phyloP scores from a whole-genome alignment of 2,888 invertebrate species.

The Notodonta dromedarius region DNA sequence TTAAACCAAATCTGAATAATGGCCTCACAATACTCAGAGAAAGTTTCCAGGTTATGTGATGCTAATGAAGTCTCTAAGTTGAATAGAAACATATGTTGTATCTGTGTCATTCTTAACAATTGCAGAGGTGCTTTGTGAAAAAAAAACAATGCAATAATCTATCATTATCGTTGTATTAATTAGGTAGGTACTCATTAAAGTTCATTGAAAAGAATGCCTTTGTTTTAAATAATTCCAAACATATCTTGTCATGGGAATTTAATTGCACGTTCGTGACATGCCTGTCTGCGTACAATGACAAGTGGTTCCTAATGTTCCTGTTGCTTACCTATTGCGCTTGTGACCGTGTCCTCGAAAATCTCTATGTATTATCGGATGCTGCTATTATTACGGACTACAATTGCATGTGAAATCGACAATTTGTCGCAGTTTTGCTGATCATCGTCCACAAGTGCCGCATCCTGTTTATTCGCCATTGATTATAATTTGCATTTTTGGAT shows the following conservation, averaged over 20 bases:
- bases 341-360: conserved; percentile 42
- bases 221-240: conserved; percentile 26
- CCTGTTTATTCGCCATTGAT: conserved; percentile 60
- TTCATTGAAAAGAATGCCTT: conserved; percentile 24
- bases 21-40: not conserved
- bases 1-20: too few species aligned
- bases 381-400: conserved; percentile 43
- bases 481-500: conserved; percentile 43
- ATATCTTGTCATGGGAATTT: conserved; percentile 24
- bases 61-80: not conserved
- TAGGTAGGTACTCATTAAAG: conserved; percentile 21
- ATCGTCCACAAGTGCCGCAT: conserved; percentile 61
- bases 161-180: conserved; percentile 14
- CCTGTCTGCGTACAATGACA: conserved; percentile 19
- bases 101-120: not conserved
- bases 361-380: conserved; percentile 47
- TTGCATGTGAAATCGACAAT: conserved; percentile 57
- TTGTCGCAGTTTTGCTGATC: conserved; percentile 60
- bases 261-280: conserved; percentile 18
- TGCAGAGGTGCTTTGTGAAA: not conserved
- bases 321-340: conserved; percentile 27
- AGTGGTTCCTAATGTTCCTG: conserved; percentile 7
- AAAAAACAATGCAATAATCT: not conserved
- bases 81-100: not conserved
- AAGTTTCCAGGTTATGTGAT: not conserved